Conservation (phyloP, 2,888 invertebrate species). For the Chrysotoxum bicinctum region DNA sequence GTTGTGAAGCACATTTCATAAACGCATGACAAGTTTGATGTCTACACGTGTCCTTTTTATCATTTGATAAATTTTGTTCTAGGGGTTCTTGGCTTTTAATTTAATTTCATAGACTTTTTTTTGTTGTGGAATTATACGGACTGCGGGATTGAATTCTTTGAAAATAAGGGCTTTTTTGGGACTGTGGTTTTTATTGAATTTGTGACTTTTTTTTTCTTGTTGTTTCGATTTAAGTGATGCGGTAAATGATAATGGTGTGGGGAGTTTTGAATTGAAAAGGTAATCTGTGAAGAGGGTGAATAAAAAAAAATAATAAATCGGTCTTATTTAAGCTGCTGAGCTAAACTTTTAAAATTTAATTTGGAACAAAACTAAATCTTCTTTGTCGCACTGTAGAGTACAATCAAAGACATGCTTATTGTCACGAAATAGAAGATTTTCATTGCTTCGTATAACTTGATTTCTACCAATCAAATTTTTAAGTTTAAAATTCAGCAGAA, state of each 20-base stretch:
- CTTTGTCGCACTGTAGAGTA: no score
- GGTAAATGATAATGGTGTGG: not conserved
- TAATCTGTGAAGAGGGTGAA: not conserved
- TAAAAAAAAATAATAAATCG: no score
- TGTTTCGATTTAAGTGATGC: conserved; percentile 19
- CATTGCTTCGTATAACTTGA: no score
- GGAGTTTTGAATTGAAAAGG: conserved; percentile 17
- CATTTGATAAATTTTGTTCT: not conserved
- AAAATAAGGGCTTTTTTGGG: not conserved
- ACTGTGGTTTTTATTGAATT: conserved; percentile 54
- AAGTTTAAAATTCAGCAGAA: no score
- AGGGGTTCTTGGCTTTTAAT: conserved; percentile 31
- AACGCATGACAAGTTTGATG: conserved; percentile 42
- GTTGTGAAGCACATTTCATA: conserved; percentile 54
- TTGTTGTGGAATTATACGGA: not conserved
- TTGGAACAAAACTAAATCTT: no score
- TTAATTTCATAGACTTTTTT: conserved; percentile 23
- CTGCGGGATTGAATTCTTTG: not conserved
- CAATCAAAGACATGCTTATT: no score
- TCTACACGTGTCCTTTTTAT: conserved; percentile 56
- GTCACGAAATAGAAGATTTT: no score
- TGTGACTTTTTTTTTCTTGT: conserved; percentile 19
- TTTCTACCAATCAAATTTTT: no score
- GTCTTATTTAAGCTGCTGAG: no score
- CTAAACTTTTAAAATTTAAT: no score